These are phyloP conservation scores for Strongylocentrotus purpuratus DNA, from an alignment of 35 echinoderm and acorn worm genomes.

Conservation along the genomic window DNA sequence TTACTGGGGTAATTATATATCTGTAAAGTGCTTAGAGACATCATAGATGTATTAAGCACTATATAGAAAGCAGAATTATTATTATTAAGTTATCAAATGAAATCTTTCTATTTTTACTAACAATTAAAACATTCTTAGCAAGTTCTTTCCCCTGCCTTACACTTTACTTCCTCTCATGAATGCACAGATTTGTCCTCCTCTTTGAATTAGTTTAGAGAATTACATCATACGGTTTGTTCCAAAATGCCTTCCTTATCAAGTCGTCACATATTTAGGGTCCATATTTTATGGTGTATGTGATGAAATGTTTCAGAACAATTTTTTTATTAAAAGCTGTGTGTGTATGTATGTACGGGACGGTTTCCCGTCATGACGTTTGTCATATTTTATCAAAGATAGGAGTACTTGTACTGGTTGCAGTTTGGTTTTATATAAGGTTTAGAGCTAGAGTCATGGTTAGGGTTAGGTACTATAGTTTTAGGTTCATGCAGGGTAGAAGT, in stretches of 20 bases:
- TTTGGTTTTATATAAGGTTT: too few species aligned
- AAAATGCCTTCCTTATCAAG: background rate
- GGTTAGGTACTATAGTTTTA: too few species aligned
- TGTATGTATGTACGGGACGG: background rate
- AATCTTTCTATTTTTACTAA: background rate
- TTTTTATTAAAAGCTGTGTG: background rate
- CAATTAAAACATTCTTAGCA: background rate
- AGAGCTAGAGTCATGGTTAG: too few species aligned
- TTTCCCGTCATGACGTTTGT: background rate
- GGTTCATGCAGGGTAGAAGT: too few species aligned
- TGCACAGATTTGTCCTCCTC: background rate
- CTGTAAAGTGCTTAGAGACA: too few species aligned
- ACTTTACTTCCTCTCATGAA: background rate
- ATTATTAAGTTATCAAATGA: background rate
- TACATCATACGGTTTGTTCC: background rate
- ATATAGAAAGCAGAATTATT: too few species aligned
- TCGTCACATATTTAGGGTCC: background rate
- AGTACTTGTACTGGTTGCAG: too few species aligned
- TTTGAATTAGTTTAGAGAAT: background rate
- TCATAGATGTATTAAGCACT: too few species aligned
- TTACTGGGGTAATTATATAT: too few species aligned
- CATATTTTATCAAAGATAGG: background rate
- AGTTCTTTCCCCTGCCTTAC: background rate
- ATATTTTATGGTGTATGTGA: background rate
- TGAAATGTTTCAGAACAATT: background rate